phyloP scores from a whole-genome alignment of 2,797 vertebrate genomes.

The Discoglossus pictus region DNA sequence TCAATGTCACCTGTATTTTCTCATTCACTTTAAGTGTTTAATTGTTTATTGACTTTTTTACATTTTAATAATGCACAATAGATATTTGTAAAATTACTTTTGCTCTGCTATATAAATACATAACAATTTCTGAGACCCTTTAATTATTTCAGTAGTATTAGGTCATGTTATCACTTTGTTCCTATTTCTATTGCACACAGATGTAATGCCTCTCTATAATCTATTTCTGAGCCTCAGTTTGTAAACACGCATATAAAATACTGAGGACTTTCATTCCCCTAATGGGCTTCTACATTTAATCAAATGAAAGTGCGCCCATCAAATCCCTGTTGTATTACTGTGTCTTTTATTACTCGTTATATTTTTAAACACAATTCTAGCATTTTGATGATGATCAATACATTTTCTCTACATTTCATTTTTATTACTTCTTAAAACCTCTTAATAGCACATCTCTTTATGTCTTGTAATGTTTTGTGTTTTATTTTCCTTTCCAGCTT shows the following conservation, averaged over 20 bases:
- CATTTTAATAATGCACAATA: too few relatives aligned
- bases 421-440: constrained; percentile 21
- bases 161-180: constrained; percentile 9
- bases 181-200: constrained; percentile 8
- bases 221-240: constrained; percentile 18
- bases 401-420: constrained; percentile 17
- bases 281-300: constrained; percentile 39
- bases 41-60: too few relatives aligned
- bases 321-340: constrained; percentile 4
- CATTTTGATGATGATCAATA: constrained; percentile 44
- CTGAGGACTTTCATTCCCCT: constrained; percentile 36
- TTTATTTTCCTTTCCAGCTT: background rate
- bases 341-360: constrained; percentile 32
- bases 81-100: too few relatives aligned
- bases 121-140: too few relatives aligned
- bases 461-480: constrained; percentile 1
- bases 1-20: too few relatives aligned
- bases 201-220: constrained; percentile 6
- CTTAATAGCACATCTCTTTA: constrained; percentile 3
- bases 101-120: too few relatives aligned
- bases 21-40: too few relatives aligned
- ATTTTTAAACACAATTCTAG: constrained; percentile 43
- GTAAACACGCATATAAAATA: constrained; percentile 29
- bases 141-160: background rate
- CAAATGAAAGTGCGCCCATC: constrained; percentile 36